Evolutionary conservation across 2,888 invertebrate genomes (phyloP), one percentile per base, ranked within the genome.

Genomic region (Glaucopsyche alexis): DNA sequence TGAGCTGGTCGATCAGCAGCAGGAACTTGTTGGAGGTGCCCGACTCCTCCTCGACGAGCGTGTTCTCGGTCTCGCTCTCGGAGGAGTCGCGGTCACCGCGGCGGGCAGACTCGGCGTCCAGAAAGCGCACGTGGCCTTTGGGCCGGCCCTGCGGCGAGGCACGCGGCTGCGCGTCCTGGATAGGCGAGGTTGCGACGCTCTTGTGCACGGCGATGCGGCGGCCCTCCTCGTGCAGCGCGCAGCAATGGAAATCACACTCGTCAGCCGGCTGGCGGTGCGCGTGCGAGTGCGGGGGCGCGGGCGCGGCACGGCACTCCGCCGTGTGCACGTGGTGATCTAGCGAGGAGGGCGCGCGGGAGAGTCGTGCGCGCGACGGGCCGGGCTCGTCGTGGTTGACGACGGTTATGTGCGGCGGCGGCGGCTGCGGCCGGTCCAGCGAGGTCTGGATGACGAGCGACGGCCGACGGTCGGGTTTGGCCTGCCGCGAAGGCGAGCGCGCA

Each of bases 201-300:
- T 98, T 97, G 93, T 97, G 97, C 78, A 97, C 97, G 78, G 97
- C 97, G 84, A 98, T 98, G 85, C 97, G 96, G 76, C 98, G 95
- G 9, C 98, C 97, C 87, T 97, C 98, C 89, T 98, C 98, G 94
- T 98, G 98, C 82, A 98, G 94, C 78, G 98, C 97, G 93, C 98
- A 98, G 91, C 98, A 98, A 90, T 98, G 98, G 92, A 98, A 98
- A 93, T 98, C 98, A 94, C 98, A 98, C 90, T 98, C 97, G 83
- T 98, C 97, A 79, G 94, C 90, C 90, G 81, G 94, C 95, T 82
- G 95, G 94, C 80, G 73, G 94, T 95, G 95, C 82, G 96, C 95
- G 77, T 94, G 94, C 72, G 95, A 85, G 75, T 79, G 96, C 85
- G 95, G 96, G 95, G 96, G 93, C 71, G 95, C 95, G 80, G 95